Evolutionary conservation across 2,888 invertebrate species (phyloP).

Genomic region (Labia minor): DNA sequence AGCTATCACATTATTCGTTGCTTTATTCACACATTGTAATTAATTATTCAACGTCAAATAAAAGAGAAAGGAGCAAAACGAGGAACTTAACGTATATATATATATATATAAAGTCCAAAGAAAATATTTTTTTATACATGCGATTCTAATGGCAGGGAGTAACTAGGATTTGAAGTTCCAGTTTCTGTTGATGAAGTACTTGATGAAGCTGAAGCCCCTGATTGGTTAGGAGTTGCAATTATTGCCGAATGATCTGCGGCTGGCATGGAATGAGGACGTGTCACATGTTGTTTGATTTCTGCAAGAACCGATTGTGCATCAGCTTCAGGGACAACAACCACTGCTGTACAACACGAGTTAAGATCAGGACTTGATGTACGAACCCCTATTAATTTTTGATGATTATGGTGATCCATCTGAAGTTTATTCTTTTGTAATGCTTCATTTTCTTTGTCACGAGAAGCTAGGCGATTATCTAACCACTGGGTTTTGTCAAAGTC

Average conservation of each 20-base stretch:
- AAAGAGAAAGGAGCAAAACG: neutral
- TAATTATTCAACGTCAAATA: too few relatives aligned
- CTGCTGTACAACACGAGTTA: conserved; percentile 31
- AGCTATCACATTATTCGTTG: neutral
- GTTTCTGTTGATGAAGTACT: neutral
- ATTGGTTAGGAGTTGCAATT: neutral
- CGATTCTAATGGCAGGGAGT: neutral
- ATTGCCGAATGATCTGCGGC: conserved; percentile 24
- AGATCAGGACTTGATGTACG: conserved; percentile 52
- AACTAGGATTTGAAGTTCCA: neutral
- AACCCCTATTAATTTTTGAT: conserved; percentile 43
- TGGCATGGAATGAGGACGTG: conserved; percentile 13
- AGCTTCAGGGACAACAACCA: conserved; percentile 15
- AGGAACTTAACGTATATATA: neutral
- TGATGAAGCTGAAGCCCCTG: neutral
- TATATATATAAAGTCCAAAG: neutral
- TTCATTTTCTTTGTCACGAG: conserved; percentile 23
- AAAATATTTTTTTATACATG: neutral
- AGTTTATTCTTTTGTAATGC: conserved; percentile 19
- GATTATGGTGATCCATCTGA: conserved; percentile 33
- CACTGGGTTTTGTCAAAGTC: conserved; percentile 60
- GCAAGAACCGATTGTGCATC: conserved; percentile 19
- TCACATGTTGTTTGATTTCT: neutral
- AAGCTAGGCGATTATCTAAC: conserved; percentile 40
- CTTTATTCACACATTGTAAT: neutral